Base-by-base conservation (phyloP, 92 coral and sea anemone genomes). In the Bergia sp. region DNA sequence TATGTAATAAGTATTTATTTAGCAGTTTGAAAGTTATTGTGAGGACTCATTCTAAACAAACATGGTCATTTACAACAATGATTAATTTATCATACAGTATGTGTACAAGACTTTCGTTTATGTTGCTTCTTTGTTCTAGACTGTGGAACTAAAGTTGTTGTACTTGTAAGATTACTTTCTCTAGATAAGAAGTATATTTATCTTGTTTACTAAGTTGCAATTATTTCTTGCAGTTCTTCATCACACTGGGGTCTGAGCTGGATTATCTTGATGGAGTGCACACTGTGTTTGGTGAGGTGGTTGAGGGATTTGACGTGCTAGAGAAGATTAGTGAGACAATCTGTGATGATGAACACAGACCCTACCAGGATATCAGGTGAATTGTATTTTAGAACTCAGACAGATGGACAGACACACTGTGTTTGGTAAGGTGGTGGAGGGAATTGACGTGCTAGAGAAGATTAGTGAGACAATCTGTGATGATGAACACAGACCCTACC, bases 271-370 rank as follows among this genome's bases (percentile, higher is more conserved):
- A 97, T 89, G 99, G 98, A 23, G 93, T 91, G 9, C 99, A 97
- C 79, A 97, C 99, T 36, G 99, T 97, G 79, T 95, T 95, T 95
- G 99, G 96, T 89, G 99, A 97, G 86, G 97, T 97, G n/a, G 95
- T 95, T 15, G 99, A 97, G 87, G 98, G 98, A 23, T 94, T 94
- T 89, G 99, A 97, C 43, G 91, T 97, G 79, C 91, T 97, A 90
- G 97, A 95, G 41, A 97, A 94, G 90, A 90, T 97, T 23, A 94
- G 92, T 88, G 99, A 97, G 61, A 91, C 96, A 29, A 97, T 97
- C n/a, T 97, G 99, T 91, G 97, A 95, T 89, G 98, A 97, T 53
- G 82, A 91, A 12, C 94, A 95, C 91, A 91, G 98, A 55, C 99
- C 99, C 40, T 97, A 94, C 86, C 99, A 97, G 89, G 99, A 97